phyloP scores from a whole-genome alignment of 2,888 invertebrate species.

The Leucoma salicis region DNA sequence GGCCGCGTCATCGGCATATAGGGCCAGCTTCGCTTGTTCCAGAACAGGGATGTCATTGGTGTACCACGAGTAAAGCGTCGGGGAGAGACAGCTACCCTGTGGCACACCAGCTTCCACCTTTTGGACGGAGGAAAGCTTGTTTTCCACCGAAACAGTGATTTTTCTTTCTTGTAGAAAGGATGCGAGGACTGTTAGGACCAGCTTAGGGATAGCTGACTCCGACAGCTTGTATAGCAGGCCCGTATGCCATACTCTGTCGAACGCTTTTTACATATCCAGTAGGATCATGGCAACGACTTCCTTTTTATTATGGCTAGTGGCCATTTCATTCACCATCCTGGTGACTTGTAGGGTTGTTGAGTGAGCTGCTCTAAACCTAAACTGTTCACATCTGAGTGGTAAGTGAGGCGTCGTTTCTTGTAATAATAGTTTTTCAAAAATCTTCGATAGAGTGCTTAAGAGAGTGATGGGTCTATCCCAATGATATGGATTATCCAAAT shows the following conservation, averaged over 20 bases:
- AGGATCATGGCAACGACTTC: not conserved
- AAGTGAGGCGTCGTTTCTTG: not conserved
- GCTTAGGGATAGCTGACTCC: not conserved
- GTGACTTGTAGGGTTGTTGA: constrained; percentile 13
- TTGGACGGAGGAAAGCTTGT: not conserved
- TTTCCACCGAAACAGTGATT: not conserved
- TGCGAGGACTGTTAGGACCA: not conserved
- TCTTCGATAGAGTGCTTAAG: not conserved
- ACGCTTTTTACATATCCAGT: not conserved
- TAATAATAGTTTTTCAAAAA: not conserved
- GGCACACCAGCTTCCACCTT: not conserved
- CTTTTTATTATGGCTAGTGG: not conserved
- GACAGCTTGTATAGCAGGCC: not conserved
- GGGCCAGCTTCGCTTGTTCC: not conserved
- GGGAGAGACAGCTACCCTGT: not conserved
- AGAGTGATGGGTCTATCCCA: not conserved
- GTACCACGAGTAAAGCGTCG: not conserved
- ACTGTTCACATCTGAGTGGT: constrained; percentile 6
- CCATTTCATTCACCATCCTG: not conserved
- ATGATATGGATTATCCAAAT: too few species aligned
- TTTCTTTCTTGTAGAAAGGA: not conserved
- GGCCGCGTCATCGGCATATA: not conserved
- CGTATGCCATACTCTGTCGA: not conserved
- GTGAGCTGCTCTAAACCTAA: constrained; percentile 14
- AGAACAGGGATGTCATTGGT: not conserved